Base-by-base conservation (phyloP, 2,113 vertebrate species). In the Elachura formosa region DNA sequence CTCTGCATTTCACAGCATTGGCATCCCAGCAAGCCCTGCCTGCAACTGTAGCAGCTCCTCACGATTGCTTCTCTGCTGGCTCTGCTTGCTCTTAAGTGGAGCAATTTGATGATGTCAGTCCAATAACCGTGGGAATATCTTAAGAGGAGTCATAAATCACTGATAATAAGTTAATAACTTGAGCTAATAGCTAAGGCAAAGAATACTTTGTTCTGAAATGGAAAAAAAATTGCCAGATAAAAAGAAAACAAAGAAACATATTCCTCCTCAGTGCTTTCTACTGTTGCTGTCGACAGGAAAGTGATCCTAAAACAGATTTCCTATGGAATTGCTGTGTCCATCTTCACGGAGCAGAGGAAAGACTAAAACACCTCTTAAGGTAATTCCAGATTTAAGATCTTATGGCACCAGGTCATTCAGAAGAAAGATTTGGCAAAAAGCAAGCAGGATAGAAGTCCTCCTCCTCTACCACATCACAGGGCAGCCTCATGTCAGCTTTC, bases 41-140 rank as follows among this genome's bases (percentile, higher is more conserved):
- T 54, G 68, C 26, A 86, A 36, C 16, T 14, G 88, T 1, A 81
- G 61, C 56, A 72, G 43, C 63, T 34, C 74, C 68, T 81, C 48
- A 5, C 72, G 34, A n/a, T 63, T 29, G 26, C 62, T 89, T 52
- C 55, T 88, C 83, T 90, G 75, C 56, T 77, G 72, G 55, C 79
- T 90, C 72, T 83, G 72, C 86, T 63, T 90, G 67, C 93, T 46
- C 69, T 55, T 13, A 49, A 86, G 40, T 59, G 79, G 31, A 93
- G 54, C 69, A 62, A 68, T 86, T 79, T 59, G 88, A 16, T 95
- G 68, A 90, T 89, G 80, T 90, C 94, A 94, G 76, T 38, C 43
- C 92, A 77, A 25, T 23, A 88, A 58, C 24, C 26, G 64, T 74
- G 82, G 83, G 83, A 88, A 36, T n/a, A 80, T n/a, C 68, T 89